Evolutionary conservation across 1,140 invertebrate species (phyloP).

Genomic region (Lordiphosa clarofinis): DNA sequence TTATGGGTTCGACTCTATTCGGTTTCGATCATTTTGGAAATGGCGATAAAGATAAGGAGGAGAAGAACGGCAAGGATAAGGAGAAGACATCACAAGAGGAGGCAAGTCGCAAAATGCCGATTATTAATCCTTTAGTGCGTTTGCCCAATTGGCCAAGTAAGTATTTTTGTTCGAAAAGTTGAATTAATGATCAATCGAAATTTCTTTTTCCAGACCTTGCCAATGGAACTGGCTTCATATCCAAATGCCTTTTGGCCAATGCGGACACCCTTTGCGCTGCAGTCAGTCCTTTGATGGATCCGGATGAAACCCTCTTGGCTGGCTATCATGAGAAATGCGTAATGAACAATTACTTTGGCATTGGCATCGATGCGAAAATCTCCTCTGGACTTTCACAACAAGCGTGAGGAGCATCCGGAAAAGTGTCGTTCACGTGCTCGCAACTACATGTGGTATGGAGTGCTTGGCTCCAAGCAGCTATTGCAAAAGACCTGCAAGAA

Average conservation of each 20-base stretch:
- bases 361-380: slow-evolving; percentile 99
- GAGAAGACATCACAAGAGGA: slow-evolving; percentile 79
- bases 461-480: slow-evolving; percentile 95
- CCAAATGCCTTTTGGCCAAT: slow-evolving; percentile 95
- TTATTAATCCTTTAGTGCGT: slow-evolving; percentile 93
- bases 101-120: slow-evolving; percentile 87
- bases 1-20: slow-evolving; percentile 74
- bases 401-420: slow-evolving; percentile 98
- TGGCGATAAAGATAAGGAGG: slow-evolving; percentile 37
- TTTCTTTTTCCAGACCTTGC: slow-evolving; percentile 81
- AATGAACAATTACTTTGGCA: slow-evolving; percentile 99
- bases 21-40: slow-evolving; percentile 61
- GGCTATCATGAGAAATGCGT: slow-evolving; percentile 96
- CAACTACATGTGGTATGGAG: slow-evolving; percentile 99
- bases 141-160: slow-evolving; percentile 93
- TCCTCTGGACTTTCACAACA: slow-evolving; percentile 98
- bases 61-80: slow-evolving; percentile 59
- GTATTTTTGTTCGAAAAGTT: too few relatives aligned
- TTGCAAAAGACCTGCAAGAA: slow-evolving; percentile 96
- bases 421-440: slow-evolving; percentile 96
- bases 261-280: slow-evolving; percentile 97
- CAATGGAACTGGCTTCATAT: slow-evolving; percentile 88
- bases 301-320: slow-evolving; percentile 93
- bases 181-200: too few relatives aligned
- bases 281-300: slow-evolving; percentile 95